These are phyloP conservation scores for Chaetura pelagica DNA, from an alignment of 2,113 vertebrate species.

Conservation along the genomic window DNA sequence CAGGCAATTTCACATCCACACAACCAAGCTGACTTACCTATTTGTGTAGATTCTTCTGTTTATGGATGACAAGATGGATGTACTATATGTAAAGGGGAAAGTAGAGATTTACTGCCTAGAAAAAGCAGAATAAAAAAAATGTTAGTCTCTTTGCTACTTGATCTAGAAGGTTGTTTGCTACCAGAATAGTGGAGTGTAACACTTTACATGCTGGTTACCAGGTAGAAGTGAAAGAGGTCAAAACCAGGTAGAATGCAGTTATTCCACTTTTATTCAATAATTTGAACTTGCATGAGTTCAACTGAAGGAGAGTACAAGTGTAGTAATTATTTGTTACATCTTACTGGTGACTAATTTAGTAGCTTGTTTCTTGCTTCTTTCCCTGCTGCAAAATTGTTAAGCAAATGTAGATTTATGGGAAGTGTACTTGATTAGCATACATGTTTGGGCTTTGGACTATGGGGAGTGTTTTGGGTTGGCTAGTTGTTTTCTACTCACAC, in stretches of 20 bases:
- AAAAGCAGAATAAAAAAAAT: not conserved
- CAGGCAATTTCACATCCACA: constrained; percentile 49
- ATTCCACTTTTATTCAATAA: not conserved
- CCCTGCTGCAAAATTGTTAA: not conserved
- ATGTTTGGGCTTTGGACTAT: not conserved
- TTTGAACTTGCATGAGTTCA: constrained; percentile 9
- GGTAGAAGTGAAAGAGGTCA: not conserved
- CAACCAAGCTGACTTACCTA: constrained; percentile 24
- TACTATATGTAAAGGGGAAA: constrained; percentile 3
- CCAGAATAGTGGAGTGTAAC: not conserved
- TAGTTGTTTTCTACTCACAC: not conserved
- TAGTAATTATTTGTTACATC: not conserved
- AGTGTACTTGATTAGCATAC: not conserved
- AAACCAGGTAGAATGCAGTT: not conserved
- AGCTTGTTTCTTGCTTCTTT: not conserved
- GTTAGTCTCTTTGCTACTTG: not conserved
- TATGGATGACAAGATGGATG: not conserved
- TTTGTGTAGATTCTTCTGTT: constrained; percentile 50
- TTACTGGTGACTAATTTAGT: not conserved
- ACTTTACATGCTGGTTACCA: not conserved
- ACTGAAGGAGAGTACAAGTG: not conserved
- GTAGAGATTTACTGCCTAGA: not conserved
- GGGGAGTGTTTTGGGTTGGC: not conserved
- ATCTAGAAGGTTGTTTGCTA: not conserved
- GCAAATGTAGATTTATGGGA: not conserved